Evolutionary conservation across 1,140 invertebrate species (phyloP).

Genomic region (Aphelenchoides avenae): DNA sequence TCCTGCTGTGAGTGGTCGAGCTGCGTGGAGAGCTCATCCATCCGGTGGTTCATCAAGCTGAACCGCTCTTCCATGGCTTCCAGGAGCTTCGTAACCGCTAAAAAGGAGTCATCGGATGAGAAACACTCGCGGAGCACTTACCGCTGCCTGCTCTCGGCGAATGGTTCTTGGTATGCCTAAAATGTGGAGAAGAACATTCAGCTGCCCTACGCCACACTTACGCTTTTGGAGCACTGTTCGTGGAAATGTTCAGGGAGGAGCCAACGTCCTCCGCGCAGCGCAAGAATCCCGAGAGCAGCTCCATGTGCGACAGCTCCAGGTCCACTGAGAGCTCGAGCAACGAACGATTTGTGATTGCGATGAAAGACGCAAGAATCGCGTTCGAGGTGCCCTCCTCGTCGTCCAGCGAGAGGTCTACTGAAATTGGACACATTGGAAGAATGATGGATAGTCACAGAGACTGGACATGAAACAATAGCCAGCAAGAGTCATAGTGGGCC

Average conservation of each 20-base stretch:
- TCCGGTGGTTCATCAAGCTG: conserved; percentile 1
- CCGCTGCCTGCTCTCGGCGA: too few species aligned
- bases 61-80: conserved; percentile 17
- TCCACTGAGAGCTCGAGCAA: conserved; percentile 29
- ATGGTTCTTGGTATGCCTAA: too few species aligned
- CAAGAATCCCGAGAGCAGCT: too few species aligned
- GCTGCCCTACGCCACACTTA: too few species aligned
- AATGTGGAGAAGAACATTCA: too few species aligned
- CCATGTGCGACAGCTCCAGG: too few species aligned
- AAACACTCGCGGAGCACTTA: too few species aligned
- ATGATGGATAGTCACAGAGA: not conserved
- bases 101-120: too few species aligned
- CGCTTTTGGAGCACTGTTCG: too few species aligned
- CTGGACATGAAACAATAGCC: not conserved
- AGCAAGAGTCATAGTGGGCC: too few species aligned
- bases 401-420: conserved; percentile 27
- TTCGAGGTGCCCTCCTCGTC: conserved; percentile 13
- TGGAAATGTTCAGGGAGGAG: too few species aligned
- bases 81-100: not conserved
- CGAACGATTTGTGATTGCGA: conserved; percentile 37
- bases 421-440: not conserved
- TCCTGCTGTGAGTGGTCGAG: conserved; percentile 19
- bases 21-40: conserved; percentile 23
- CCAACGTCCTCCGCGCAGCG: too few species aligned
- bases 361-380: conserved; percentile 15